These are phyloP conservation scores for Lepidurus apus DNA, from an alignment of 1,140 invertebrate species.

Conservation along the genomic window DNA sequence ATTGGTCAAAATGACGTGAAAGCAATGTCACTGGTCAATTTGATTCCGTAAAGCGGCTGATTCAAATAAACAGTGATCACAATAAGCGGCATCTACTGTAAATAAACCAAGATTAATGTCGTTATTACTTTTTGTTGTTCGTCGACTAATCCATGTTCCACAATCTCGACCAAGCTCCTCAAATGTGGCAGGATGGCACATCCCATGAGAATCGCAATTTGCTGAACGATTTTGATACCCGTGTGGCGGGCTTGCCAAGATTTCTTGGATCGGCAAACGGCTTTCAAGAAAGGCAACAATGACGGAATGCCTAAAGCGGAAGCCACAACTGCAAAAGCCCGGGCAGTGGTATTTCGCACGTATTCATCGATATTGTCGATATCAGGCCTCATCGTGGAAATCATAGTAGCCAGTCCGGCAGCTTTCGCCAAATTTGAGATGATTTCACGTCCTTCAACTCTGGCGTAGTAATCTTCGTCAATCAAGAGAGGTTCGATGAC, in stretches of 20 bases:
- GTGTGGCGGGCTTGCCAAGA: conserved; percentile 99
- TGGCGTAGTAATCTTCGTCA: conserved; percentile 99
- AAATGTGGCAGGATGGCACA: conserved; percentile 98
- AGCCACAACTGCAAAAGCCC: conserved; percentile 98
- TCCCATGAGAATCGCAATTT: conserved; percentile 99
- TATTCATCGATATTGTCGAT: conserved; percentile 99
- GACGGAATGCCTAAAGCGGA: conserved; percentile 98
- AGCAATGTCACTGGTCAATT: not conserved
- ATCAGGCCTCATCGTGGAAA: conserved; percentile 99
- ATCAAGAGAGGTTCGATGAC: conserved; percentile 98
- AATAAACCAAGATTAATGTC: too few relatives aligned
- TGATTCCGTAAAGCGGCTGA: too few relatives aligned
- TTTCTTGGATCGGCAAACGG: conserved; percentile 98
- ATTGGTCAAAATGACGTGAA: conserved; percentile 22
- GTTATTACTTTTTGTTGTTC: conserved; percentile 72
- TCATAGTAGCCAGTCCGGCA: conserved; percentile 99
- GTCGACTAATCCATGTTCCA: conserved; percentile 90
- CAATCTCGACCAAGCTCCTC: conserved; percentile 97
- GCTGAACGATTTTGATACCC: conserved; percentile 99
- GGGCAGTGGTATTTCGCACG: conserved; percentile 96
- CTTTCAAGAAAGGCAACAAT: conserved; percentile 95
- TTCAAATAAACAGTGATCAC: too few relatives aligned
- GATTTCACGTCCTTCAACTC: conserved; percentile 98
- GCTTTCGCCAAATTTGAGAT: conserved; percentile 99
- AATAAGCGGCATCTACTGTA: too few relatives aligned